phyloP scores from a whole-genome alignment of 2,113 vertebrate species.

The Electrona antarctica region DNA sequence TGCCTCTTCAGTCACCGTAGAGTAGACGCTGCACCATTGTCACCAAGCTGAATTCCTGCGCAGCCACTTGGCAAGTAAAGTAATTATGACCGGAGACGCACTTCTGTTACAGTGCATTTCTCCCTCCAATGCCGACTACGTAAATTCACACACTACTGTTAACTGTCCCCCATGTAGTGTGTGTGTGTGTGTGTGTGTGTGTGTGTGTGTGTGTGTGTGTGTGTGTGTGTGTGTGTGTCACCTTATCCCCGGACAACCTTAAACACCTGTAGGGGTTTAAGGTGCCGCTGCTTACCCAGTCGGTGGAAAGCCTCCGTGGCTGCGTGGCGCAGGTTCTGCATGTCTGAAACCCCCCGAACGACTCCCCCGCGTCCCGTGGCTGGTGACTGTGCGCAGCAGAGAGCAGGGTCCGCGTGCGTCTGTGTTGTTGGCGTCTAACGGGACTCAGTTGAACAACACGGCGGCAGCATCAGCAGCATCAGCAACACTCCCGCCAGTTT shows the following conservation, averaged over 20 bases:
- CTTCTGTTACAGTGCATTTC: too few species aligned
- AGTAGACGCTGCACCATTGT: too few species aligned
- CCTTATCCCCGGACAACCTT: background rate
- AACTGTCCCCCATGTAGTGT: too few species aligned
- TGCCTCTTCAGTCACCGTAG: too few species aligned
- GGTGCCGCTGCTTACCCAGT: slow-evolving; percentile 59
- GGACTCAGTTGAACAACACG: background rate
- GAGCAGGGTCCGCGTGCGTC: too few species aligned
- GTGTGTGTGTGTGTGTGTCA: background rate
- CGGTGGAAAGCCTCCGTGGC: slow-evolving; percentile 73
- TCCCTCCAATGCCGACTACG: too few species aligned
- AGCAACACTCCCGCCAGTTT: slow-evolving; percentile 2
- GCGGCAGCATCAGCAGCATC: slow-evolving; percentile 7
- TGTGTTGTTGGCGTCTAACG: background rate
- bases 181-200: background rate
- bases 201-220: background rate
- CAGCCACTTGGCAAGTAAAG: too few species aligned
- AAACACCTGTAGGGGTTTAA: background rate
- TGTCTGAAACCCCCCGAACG: slow-evolving; percentile 31
- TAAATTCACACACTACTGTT: too few species aligned
- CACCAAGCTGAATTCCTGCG: too few species aligned
- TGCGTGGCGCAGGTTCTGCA: slow-evolving; percentile 74
- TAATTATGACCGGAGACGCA: too few species aligned
- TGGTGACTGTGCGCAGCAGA: too few species aligned
- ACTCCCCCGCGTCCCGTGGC: background rate